Base-by-base conservation (phyloP, 2,113 vertebrate genomes). In the Mesitornis unicolor region DNA sequence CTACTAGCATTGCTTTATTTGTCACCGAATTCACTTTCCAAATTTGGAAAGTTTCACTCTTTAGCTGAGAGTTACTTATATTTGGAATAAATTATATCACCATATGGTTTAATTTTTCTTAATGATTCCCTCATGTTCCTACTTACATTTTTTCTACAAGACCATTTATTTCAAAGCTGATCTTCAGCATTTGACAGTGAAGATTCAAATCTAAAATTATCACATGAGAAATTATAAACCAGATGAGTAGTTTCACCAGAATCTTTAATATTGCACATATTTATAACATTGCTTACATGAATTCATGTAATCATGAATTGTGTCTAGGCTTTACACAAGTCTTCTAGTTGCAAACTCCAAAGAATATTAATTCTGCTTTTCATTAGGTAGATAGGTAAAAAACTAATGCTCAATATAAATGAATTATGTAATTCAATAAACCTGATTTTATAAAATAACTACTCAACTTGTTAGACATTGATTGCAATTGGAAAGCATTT, bases 91-190 rank as follows among this genome's bases (percentile, higher is more conserved):
- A 65, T 88, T 69, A 61, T 75, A 67, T 61, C 31, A 53, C 59
- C 65, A 75, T 85, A 64, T 82, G 74, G 70, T 92, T 90, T 74
- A 67, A 17, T 92, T 90, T 91, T 85, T 81, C 56, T 70, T 92
- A 84, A 84, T 90, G n/a, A 86, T 69, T 91, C 64, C 24, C 16
- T 90, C 35, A 42, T 59, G 78, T 25, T 25, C 36, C 40, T 93
- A n/a, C 79, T 79, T 81, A 51, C 7, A 24, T 87, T 59, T 65
- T 68, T 80, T 16, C 22, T 71, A n/a, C 19, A 61, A 10, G 14
- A 64, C 11, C 25, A 28, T 64, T 86, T 45, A 60, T 3, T 94
- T 92, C 45, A 64, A 89, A 75, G 13, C 13, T n/a, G 25, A 69
- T 83, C 48, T 94, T 83, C 56, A 57, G 3, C 6, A 57, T 47